Evolutionary conservation across 2,113 vertebrate genomes (phyloP), one percentile per base, ranked within the genome.

Genomic region (Pyrgilauda ruficollis): DNA sequence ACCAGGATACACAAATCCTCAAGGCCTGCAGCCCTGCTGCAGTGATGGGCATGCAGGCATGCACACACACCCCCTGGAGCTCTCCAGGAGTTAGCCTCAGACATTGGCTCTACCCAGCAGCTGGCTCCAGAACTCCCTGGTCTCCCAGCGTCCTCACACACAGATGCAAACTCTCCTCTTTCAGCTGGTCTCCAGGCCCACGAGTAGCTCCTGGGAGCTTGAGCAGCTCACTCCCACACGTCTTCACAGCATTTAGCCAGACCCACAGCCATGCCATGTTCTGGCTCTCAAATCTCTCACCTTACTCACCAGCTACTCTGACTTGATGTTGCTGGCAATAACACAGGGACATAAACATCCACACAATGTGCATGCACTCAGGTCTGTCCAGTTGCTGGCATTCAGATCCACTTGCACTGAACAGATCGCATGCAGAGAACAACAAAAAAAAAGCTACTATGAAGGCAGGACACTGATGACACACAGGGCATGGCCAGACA

Each of bases 1-100:
- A 80, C 13, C 9, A 13, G 16, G 37, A 30, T 22, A 26, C 0
- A 0, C 0, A 15, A 49, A 41, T 31, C 30, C 33, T 67, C 5
- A 2, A 39, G 49, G 67, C 28, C 76, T 68, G 46, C 39, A 83
- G 73, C 17, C 31, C 39, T 33, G 10, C 37, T 56, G 13, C 31
- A 49, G 28, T 3, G 5, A 20, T 20, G 19, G 19, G 35, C 58
- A 41, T 9, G 30, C 11, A 4, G n/a, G 39, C 15, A 7, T 5
- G 18, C 17, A 14, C 6, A n/a, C 8, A 37, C 9, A 11, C 10
- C 20, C 15, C 13, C 11, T 20, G 7, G 5, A 72, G 23, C 23
- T 10, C 37, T 30, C 14, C 31, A 49, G 22, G 14, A 44, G 8
- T 16, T 9, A 59, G 30, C 41, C 16, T 41, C 8, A 35, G 14